Evolutionary conservation across 1,140 invertebrate species (phyloP).

Genomic region (Stegodyphus dumicola): DNA sequence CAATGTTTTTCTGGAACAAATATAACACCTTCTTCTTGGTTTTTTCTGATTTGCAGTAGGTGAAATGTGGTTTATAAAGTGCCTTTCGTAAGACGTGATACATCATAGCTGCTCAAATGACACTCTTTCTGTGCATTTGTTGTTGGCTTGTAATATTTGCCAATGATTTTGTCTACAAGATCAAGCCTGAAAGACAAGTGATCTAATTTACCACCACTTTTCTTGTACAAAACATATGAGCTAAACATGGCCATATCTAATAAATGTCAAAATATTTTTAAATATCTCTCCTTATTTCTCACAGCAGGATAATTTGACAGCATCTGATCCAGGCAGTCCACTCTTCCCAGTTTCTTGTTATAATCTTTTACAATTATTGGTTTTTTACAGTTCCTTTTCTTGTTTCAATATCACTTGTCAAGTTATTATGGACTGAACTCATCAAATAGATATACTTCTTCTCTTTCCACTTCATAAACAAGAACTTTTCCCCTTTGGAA

Average conservation of each 20-base stretch:
- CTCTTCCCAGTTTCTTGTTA: not conserved
- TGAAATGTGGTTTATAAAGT: not conserved
- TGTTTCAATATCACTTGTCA: not conserved
- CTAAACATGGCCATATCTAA: not conserved
- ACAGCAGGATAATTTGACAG: not conserved
- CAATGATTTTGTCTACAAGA: not conserved
- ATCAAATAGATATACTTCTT: not conserved
- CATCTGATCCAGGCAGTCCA: no score
- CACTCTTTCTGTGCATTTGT: not conserved
- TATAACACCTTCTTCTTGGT: conserved; percentile 8
- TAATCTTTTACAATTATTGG: not conserved
- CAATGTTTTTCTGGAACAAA: not conserved
- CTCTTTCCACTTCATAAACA: not conserved
- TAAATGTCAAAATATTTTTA: conserved; percentile 13
- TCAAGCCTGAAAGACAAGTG: not conserved
- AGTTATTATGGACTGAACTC: not conserved
- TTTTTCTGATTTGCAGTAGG: conserved; percentile 2
- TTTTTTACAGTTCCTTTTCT: not conserved
- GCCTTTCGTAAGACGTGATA: not conserved
- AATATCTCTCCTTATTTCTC: conserved; percentile 1
- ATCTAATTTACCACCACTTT: not conserved
- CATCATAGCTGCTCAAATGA: not conserved
- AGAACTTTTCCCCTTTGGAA: no score
- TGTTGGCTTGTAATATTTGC: not conserved
- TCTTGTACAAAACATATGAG: not conserved